Evolutionary conservation across 30 jellyfish, hydroid and myxozoan species (phyloP).

Genomic region (Cassiopea andromeda): DNA sequence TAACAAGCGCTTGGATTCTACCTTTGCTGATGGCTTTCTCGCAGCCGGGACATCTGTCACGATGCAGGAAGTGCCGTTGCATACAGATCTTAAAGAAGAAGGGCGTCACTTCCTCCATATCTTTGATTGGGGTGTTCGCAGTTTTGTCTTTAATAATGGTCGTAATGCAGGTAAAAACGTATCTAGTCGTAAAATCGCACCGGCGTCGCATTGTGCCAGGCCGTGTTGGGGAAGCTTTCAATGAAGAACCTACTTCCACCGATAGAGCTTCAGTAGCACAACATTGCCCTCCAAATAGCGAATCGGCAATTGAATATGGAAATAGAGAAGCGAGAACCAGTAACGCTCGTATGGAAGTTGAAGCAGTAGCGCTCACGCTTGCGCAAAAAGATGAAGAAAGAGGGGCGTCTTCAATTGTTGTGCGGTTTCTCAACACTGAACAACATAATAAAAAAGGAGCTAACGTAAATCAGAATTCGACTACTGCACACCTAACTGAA

Average conservation of each 20-base stretch:
- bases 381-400: background rate
- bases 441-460: background rate
- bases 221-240: background rate
- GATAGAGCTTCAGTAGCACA: conserved; percentile 2
- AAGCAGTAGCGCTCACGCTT: background rate
- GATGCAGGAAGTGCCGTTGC: conserved; percentile 22
- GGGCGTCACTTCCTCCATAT: background rate
- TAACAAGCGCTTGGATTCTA: conserved; percentile 35
- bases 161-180: conserved; percentile 39
- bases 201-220: conserved; percentile 38
- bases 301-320: background rate
- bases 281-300: background rate
- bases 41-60: conserved; percentile 6
- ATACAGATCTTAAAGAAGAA: background rate
- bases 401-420: background rate
- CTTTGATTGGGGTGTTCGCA: background rate
- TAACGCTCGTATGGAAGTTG: background rate
- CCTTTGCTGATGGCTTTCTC: conserved; percentile 10
- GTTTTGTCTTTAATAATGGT: conserved; percentile 15
- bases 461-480: background rate
- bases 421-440: background rate
- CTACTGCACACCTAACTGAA: background rate
- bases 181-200: conserved; percentile 41
- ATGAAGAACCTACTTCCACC: conserved; percentile 1
- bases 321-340: background rate